Evolutionary conservation across 23 tunicate species (phyloP).

Genomic region (Diplosoma virens): DNA sequence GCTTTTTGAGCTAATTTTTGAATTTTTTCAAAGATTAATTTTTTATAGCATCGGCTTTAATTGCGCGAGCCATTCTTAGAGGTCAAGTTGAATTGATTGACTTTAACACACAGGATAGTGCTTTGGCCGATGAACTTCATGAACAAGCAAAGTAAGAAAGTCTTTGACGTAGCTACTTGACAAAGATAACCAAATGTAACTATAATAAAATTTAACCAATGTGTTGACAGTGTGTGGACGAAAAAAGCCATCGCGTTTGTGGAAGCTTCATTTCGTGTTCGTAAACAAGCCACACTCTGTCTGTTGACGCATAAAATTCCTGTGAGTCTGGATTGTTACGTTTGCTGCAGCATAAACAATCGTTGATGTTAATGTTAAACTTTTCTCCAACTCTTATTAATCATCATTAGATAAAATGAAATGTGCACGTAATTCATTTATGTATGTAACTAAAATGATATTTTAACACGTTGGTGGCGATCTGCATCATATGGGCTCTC

Average conservation of each 20-base stretch:
- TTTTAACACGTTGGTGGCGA: too few relatives aligned
- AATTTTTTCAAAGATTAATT: too few relatives aligned
- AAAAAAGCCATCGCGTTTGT: background rate
- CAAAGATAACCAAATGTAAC: background rate
- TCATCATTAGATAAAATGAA: too few relatives aligned
- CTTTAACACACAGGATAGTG: conserved; percentile 12
- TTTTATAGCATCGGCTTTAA: background rate
- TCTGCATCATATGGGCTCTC: too few relatives aligned
- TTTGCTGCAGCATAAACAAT: too few relatives aligned
- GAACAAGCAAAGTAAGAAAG: background rate
- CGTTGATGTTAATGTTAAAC: too few relatives aligned
- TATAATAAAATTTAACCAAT: background rate
- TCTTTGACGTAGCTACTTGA: background rate
- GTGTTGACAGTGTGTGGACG: conserved; percentile 1
- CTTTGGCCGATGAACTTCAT: background rate
- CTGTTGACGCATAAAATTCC: background rate
- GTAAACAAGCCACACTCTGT: conserved; percentile 5
- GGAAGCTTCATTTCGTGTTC: background rate
- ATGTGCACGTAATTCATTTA: too few relatives aligned
- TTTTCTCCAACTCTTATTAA: too few relatives aligned
- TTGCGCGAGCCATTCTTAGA: background rate
- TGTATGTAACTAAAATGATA: too few relatives aligned
- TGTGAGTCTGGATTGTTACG: background rate
- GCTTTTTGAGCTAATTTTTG: too few relatives aligned
- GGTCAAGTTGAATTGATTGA: background rate